A percentile compares a stretch with the other conserved stretches of the same genome.
Conservation (phyloP, 2,797 vertebrate genomes). For the Gambelia wislizenii region DNA sequence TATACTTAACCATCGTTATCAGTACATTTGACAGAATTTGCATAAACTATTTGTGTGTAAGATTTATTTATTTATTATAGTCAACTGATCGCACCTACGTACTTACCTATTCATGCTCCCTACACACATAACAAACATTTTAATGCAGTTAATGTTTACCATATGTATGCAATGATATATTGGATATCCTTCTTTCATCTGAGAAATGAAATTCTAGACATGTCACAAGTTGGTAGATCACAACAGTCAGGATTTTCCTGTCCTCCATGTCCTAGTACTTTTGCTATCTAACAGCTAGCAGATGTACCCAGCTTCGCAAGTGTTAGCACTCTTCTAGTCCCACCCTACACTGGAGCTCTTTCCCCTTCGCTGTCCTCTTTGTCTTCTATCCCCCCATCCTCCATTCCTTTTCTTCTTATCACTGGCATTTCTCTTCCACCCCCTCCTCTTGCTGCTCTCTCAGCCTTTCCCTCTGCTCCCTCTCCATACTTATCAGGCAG, state of each 20-base stretch:
- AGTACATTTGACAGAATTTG: conserved; percentile 9
- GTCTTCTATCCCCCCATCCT: neutral
- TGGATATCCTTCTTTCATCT: neutral
- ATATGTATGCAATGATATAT: neutral
- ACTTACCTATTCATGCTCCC: neutral
- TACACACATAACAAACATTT: neutral
- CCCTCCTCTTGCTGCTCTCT: neutral
- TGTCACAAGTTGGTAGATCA: neutral
- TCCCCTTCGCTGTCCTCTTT: neutral
- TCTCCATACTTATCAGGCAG: neutral
- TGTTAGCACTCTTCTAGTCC: neutral
- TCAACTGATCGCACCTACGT: neutral
- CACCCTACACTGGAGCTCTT: neutral
- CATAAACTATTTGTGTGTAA: conserved; percentile 1
- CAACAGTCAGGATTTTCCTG: neutral
- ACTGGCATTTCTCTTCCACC: neutral
- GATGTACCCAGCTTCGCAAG: neutral
- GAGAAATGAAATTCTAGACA: neutral
- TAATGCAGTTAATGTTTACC: neutral
- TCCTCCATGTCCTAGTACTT: neutral
- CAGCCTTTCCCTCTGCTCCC: neutral
- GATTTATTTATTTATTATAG: neutral
- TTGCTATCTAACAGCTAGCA: neutral
- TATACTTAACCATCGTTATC: neutral
- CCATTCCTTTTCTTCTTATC: neutral